Evolutionary conservation across 2,888 invertebrate species (phyloP), one percentile per base, ranked within the genome.

Genomic region (Glyphotaelius pellucidus): DNA sequence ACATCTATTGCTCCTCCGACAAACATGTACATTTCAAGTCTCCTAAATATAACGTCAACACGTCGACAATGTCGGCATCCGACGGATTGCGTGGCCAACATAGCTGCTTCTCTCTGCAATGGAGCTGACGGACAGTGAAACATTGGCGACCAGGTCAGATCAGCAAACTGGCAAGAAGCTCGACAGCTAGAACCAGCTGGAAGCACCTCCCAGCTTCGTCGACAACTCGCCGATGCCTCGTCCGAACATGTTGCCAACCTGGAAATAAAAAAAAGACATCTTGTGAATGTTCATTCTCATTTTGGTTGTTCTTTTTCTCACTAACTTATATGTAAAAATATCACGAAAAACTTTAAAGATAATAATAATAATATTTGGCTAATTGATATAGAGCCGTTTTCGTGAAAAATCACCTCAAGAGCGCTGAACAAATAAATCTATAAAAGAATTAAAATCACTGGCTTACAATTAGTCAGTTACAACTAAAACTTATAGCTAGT

Each of bases 191-290:
- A 98, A 98, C 98, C 98, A 98, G 95, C 98, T 98, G 92, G 97
- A 96, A 93, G 98, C 98, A 94, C 98, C 98, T 93, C 98, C 98
- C 94, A 98, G 97, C 96, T 98, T 98, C 94, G 98, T 98, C 94
- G 98, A 98, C 94, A 99, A 97, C 94, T 98, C 98, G 94, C 98
- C 98, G 94, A 99, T 97, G 94, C 98, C 98, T 95, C 98, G 98
- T 90, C 98, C 98, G 94, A 98, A 98, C 95, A 98, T 98, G 95
- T 98, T 98, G 94, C 98, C 98, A 94, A 99, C 97, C 95, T 98
- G 96, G 91, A 92, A 90, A 91, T 31, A 15, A 81, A 19, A 31
- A 19, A 32, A 11, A 19, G 4, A 80, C 7, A 4, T 80, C 11
- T 80, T n/a, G n/a, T n/a, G n/a, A 80, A 25, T 12, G n/a, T 15